phyloP scores from a whole-genome alignment of 2,888 invertebrate species.

The Drosophila anomelani region DNA sequence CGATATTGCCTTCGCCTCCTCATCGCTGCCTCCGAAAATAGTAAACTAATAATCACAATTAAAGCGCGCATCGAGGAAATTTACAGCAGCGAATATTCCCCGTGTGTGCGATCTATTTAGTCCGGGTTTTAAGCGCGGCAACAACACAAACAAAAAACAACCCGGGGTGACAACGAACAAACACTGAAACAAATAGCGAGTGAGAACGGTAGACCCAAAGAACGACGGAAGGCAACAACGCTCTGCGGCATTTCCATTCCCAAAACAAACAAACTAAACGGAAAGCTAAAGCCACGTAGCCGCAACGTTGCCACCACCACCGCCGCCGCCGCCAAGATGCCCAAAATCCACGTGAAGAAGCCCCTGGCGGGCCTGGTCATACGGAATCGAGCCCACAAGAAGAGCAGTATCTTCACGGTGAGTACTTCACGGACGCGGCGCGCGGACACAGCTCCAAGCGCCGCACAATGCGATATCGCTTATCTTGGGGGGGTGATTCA shows the following conservation, averaged over 20 bases:
- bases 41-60: slow-evolving; percentile 29
- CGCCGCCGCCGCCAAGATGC: slow-evolving; percentile 74
- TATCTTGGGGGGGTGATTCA: slow-evolving; percentile 34
- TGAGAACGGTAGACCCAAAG: neutral
- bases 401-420: slow-evolving; percentile 93
- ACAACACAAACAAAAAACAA: slow-evolving; percentile 9
- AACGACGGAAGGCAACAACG: slow-evolving; percentile 24
- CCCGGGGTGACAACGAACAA: slow-evolving; percentile 41
- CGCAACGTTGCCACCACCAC: slow-evolving; percentile 35
- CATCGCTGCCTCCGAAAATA: slow-evolving; percentile 23
- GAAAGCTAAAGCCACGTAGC: slow-evolving; percentile 39
- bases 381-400: slow-evolving; percentile 94
- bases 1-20: slow-evolving; percentile 13
- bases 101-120: slow-evolving; percentile 17
- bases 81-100: slow-evolving; percentile 8
- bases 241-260: slow-evolving; percentile 13
- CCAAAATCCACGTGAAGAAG: slow-evolving; percentile 86
- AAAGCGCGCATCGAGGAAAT: slow-evolving; percentile 17
- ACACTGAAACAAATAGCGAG: slow-evolving; percentile 31
- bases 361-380: slow-evolving; percentile 93
- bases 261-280: slow-evolving; percentile 26
- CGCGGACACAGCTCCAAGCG: slow-evolving; percentile 1
- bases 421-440: slow-evolving; percentile 58
- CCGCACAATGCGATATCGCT: slow-evolving; percentile 11
- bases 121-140: neutral